phyloP scores from a whole-genome alignment of 1,140 invertebrate genomes.

The Hermetia illucens region DNA sequence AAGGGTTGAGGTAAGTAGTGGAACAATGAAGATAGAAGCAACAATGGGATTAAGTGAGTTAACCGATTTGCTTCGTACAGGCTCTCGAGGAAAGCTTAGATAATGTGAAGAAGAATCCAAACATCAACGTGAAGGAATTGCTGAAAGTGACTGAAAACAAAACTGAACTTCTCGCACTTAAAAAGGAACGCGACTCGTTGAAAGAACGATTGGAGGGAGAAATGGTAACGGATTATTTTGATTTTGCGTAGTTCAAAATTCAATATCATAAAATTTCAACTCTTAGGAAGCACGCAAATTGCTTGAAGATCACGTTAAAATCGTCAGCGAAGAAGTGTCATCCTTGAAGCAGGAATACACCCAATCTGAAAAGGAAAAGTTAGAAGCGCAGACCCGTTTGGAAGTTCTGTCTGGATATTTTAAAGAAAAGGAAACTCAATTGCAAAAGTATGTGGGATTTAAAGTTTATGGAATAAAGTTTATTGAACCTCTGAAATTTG shows the following conservation, averaged over 20 bases:
- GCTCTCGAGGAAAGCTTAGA: conserved; percentile 33
- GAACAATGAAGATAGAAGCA: not conserved
- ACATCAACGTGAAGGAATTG: conserved; percentile 26
- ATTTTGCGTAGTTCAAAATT: not conserved
- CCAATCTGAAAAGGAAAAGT: conserved; percentile 57
- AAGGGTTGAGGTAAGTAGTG: conserved; percentile 17
- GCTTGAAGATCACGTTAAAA: conserved; percentile 18
- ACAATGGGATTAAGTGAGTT: not conserved
- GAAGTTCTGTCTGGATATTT: conserved; percentile 78
- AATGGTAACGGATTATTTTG: conserved; percentile 13
- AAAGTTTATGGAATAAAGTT: not conserved
- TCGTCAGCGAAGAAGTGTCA: conserved; percentile 25
- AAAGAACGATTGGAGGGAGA: conserved; percentile 30
- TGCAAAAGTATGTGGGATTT: conserved; percentile 50
- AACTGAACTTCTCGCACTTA: conserved; percentile 34
- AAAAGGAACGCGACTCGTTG: conserved; percentile 29
- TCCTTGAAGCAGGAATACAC: conserved; percentile 48
- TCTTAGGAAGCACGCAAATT: conserved; percentile 9
- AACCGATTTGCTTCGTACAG: conserved; percentile 1
- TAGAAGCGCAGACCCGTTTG: conserved; percentile 66
- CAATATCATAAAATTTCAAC: not conserved
- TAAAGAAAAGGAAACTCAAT: conserved; percentile 71
- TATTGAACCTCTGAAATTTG: conserved; percentile 11
- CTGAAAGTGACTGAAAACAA: conserved; percentile 32
- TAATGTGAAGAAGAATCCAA: conserved; percentile 30